Evolutionary conservation across 2,888 invertebrate species (phyloP), one percentile per base, ranked within the genome.

Genomic region (Archips xylosteana): DNA sequence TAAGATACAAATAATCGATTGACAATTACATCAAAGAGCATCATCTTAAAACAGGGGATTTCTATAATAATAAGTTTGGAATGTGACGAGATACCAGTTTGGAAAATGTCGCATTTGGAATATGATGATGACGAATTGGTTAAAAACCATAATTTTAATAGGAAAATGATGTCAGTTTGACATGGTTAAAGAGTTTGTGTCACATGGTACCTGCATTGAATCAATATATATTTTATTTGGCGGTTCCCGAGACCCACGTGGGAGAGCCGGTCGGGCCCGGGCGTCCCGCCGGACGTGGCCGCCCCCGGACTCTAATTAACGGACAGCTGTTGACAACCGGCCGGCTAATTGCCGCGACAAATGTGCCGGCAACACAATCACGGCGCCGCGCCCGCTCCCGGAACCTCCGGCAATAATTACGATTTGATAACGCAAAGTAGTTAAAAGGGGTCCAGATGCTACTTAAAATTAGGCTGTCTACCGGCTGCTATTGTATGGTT

Each of bases 301-400:
- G 54, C 15, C 57, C 32, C 57, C 32, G 57, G 57, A 23, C 51
- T 54, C 51, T 23, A 8, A 54, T 49, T 54, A 54, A 54, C 51
- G 15, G 51, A 6, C 51, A 54, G 51, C 15, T 15, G 15, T 54
- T 54, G 51, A 54, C 51, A 54, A 15, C 57, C 12, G 57, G 57
- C 32, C 57, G 57, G 32, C 57, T 57, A 54, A 32, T 57, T 57
- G 57, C 57, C 57, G 57, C 32, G 32, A 57, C 57, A 32, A 57
- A 32, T 57, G 57, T 57, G 57, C 6, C 32, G 32, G 57, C 15
- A 5, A 23, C 5, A 13, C 62, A 63, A 63, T 63, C 45, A 12
- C 32, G 62, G 23, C 36, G 36, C n/a, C 36, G 60, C 60, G 3
- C 2, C n/a, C 4, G 1, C 51, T 4, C 15, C n/a, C 47, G 47